Evolutionary conservation across 2,888 invertebrate genomes (phyloP).

Genomic region (Heliconius hortense): DNA sequence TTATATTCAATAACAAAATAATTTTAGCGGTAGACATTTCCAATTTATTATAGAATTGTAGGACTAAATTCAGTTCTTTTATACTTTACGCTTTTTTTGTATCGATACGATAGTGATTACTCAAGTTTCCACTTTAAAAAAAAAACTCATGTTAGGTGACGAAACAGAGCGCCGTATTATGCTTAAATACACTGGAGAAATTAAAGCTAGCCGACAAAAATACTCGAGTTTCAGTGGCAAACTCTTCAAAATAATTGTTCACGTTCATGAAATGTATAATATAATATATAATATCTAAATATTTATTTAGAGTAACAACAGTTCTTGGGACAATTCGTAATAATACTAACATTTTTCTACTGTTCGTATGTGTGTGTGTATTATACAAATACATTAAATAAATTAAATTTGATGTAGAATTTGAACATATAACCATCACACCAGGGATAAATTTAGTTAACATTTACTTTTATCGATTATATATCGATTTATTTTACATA

Average conservation of each 20-base stretch:
- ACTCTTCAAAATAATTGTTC: too few relatives aligned
- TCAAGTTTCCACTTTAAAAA: too few relatives aligned
- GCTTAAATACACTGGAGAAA: background rate
- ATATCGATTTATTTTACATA: background rate
- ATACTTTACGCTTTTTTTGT: background rate
- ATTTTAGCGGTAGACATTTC: slow-evolving; percentile 3
- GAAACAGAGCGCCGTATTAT: background rate
- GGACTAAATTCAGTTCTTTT: background rate
- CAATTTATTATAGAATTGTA: slow-evolving; percentile 17
- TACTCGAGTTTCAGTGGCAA: too few relatives aligned
- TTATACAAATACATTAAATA: too few relatives aligned
- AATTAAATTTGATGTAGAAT: too few relatives aligned
- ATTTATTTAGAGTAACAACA: too few relatives aligned
- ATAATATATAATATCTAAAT: too few relatives aligned
- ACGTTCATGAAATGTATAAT: too few relatives aligned
- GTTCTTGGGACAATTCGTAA: too few relatives aligned
- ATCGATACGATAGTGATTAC: background rate
- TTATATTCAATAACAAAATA: slow-evolving; percentile 25
- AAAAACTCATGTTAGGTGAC: background rate
- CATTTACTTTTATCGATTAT: background rate
- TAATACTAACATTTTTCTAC: too few relatives aligned
- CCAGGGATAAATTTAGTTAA: background rate
- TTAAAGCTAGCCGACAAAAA: background rate
- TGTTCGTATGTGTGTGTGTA: too few relatives aligned
- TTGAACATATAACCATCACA: background rate